Conservation (phyloP, 2,113 vertebrate species). For the Cyrtonyx montezumae region DNA sequence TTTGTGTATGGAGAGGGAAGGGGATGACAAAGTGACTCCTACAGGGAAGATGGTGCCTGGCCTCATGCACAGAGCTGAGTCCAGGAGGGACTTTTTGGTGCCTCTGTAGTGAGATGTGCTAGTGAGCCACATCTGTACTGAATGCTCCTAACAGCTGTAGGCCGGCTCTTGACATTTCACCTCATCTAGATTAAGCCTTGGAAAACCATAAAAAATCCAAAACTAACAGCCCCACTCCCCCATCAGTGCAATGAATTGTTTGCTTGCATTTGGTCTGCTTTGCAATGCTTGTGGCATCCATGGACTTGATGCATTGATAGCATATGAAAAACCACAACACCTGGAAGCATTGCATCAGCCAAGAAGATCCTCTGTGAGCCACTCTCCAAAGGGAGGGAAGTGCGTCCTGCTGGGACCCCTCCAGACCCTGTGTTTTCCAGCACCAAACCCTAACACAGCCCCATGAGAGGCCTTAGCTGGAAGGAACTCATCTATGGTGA, state of each 20-base stretch:
- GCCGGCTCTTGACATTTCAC: constrained; percentile 43
- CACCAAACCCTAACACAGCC: neutral
- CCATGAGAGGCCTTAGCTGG: neutral
- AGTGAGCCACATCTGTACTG: neutral
- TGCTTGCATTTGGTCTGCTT: neutral
- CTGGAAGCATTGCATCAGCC: constrained; percentile 36
- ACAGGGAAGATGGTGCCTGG: neutral
- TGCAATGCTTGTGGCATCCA: neutral
- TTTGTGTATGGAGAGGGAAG: neutral
- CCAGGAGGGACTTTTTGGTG: neutral
- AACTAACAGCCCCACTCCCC: neutral
- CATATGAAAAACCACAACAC: neutral
- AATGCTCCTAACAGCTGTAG: neutral
- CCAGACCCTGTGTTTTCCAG: constrained; percentile 25
- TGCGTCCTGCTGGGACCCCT: neutral
- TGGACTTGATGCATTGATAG: neutral
- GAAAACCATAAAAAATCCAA: neutral
- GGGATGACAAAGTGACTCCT: neutral
- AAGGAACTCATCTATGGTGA: neutral
- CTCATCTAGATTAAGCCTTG: neutral
- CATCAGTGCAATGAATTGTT: neutral
- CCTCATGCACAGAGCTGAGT: neutral
- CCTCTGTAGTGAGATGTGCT: neutral
- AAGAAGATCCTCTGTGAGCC: neutral
- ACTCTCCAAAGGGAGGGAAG: constrained; percentile 44